Base-by-base conservation (phyloP, 2,888 invertebrate species). In the Poecilus cupreus region DNA sequence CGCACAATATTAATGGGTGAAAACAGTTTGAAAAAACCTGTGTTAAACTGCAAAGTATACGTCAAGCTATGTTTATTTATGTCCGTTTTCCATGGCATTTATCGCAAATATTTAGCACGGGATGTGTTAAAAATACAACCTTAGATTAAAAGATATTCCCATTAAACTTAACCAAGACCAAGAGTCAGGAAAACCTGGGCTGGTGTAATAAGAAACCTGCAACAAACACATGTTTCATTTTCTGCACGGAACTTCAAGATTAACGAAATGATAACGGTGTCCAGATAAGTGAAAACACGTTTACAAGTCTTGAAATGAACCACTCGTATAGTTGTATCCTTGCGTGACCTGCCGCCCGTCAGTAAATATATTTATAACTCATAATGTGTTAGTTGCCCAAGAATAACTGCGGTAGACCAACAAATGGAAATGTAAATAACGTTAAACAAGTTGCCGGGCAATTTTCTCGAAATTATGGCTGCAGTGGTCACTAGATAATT, bases 241-340 rank as follows among this genome's bases (percentile, higher is more conserved):
- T 51, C 75, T 18, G 51, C 51, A 49, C 49, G 75, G 51, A 49
- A 75, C 20, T 51, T 26, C 16, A 39, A 18, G 75, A 75, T 75
- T 32, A 32, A 51, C 26, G 16, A 18, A 51, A n/a, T 32, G 75
- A 75, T 75, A 75, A 26, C 13, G 16, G 49, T 51, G 32, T 75
- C 32, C 75, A 75, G 75, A 75, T 75, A 75, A 75, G 75, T 51
- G 75, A 68, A 75, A 75, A 75, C 75, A 75, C 49, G 75, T 51
- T 75, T 51, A 75, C 37, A 68, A 68, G 68, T 68, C 68, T 68
- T 37, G 51, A 75, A 75, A 74, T 51, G 51, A 75, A 75, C 46
- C 43, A 46, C 72, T 39, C 39, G 54, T 18, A 10, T 22, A 18
- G 54, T 10, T 22, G n/a, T 60, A 72, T 37, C 13, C 22, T 75